Evolutionary conservation across 2,888 invertebrate genomes (phyloP).

Genomic region (Sminthurides aquaticus): DNA sequence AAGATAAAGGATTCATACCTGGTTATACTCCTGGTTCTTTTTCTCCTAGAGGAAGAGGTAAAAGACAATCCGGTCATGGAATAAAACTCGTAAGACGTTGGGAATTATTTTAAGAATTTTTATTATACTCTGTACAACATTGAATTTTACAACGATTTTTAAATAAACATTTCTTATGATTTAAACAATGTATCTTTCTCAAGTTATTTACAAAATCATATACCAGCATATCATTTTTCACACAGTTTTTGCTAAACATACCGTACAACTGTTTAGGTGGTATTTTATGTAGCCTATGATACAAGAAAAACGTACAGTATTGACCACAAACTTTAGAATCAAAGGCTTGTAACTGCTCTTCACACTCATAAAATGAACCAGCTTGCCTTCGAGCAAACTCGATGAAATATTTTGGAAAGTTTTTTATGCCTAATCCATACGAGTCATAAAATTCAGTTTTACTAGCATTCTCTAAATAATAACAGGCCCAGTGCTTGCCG

Average conservation of each 20-base stretch:
- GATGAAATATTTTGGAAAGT: constrained; percentile 16
- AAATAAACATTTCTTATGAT: background rate
- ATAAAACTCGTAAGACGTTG: too few relatives aligned
- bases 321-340: constrained; percentile 10
- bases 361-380: background rate
- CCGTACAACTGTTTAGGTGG: constrained; percentile 1
- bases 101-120: constrained; percentile 4
- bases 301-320: constrained; percentile 14
- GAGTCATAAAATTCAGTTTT: constrained; percentile 17
- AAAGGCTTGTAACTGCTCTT: constrained; percentile 4
- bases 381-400: constrained; percentile 14
- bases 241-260: constrained; percentile 7
- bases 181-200: background rate
- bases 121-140: constrained; percentile 14
- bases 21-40: too few relatives aligned
- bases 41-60: too few relatives aligned
- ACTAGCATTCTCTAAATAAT: constrained; percentile 5
- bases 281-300: constrained; percentile 1
- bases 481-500: constrained; percentile 22
- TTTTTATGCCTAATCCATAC: constrained; percentile 17
- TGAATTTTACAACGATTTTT: constrained; percentile 3
- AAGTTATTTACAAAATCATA: background rate
- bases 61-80: too few relatives aligned
- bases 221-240: constrained; percentile 7
- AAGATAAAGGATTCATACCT: too few relatives aligned